Evolutionary conservation across 1,140 invertebrate genomes (phyloP).

Genomic region (Pogonomyrmex barbatus): DNA sequence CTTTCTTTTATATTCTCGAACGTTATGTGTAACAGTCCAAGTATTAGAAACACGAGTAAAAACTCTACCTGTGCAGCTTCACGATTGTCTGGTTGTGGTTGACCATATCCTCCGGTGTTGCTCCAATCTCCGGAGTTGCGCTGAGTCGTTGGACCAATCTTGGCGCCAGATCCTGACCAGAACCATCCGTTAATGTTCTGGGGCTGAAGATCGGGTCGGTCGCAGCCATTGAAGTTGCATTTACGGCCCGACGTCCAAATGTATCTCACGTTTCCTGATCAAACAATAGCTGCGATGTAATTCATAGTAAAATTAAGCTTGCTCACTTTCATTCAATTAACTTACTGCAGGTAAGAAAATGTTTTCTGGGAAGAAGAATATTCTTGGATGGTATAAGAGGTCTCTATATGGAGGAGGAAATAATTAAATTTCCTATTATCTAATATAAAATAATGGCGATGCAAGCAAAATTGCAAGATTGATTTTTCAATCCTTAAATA

Average conservation of each 20-base stretch:
- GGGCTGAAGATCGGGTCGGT: conserved; percentile 94
- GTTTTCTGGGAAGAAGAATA: background rate
- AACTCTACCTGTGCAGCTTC: conserved; percentile 92
- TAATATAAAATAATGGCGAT: background rate
- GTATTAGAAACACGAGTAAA: background rate
- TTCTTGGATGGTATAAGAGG: background rate
- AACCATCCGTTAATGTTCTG: conserved; percentile 97
- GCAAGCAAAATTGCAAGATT: conserved; percentile 1
- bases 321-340: background rate
- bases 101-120: conserved; percentile 93
- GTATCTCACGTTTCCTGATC: conserved; percentile 88
- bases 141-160: conserved; percentile 95
- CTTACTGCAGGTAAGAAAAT: background rate
- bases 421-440: conserved; percentile 7
- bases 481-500: conserved; percentile 9
- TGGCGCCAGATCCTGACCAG: conserved; percentile 96
- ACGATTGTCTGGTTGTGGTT: conserved; percentile 95
- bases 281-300: background rate
- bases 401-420: conserved; percentile 4
- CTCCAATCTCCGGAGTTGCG: conserved; percentile 96
- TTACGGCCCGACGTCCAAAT: conserved; percentile 97
- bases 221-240: conserved; percentile 96
- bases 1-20: background rate
- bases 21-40: background rate
- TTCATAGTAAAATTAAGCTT: background rate